Evolutionary conservation across 2,888 invertebrate species (phyloP).

Genomic region (Ophion costatus): DNA sequence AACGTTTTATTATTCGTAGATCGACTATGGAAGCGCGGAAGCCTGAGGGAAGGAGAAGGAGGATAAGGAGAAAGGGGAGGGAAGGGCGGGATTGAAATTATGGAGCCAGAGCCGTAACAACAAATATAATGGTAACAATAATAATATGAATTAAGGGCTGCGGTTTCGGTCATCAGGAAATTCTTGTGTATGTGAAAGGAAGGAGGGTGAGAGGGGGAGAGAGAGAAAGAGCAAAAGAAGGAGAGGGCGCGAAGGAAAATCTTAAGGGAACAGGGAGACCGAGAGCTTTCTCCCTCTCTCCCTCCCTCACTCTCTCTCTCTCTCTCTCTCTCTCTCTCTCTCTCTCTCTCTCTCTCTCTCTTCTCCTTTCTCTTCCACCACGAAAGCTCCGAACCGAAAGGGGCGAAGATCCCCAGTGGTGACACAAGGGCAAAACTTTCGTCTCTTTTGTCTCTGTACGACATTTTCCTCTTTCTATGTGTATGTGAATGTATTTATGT

Average conservation of each 20-base stretch:
- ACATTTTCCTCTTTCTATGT: conserved; percentile 68
- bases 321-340: too few species aligned
- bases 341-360: conserved; percentile 30
- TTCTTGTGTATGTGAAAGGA: conserved; percentile 22
- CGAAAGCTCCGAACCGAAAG: conserved; percentile 45
- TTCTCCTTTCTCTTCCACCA: conserved; percentile 60
- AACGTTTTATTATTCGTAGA: conserved; percentile 75
- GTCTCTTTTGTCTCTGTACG: conserved; percentile 54
- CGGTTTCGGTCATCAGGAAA: conserved; percentile 21
- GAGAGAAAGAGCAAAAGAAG: conserved; percentile 13
- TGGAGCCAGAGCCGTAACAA: conserved; percentile 61
- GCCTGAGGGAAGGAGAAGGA: conserved; percentile 34
- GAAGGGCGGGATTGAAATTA: conserved; percentile 21
- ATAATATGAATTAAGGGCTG: conserved; percentile 53
- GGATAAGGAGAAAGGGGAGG: conserved; percentile 4
- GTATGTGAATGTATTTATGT: conserved; percentile 54
- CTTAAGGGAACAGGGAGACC: background rate
- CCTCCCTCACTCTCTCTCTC: too few species aligned
- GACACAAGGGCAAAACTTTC: conserved; percentile 54
- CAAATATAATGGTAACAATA: conserved; percentile 68
- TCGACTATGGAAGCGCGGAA: conserved; percentile 65
- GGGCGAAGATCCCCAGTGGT: conserved; percentile 52
- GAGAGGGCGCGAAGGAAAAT: conserved; percentile 19
- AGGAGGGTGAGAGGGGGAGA: conserved; percentile 21
- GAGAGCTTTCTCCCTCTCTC: too few species aligned